Base-by-base conservation (phyloP, 37 sponge, comb jelly and placozoan species). In the Axinella damicornis region DNA sequence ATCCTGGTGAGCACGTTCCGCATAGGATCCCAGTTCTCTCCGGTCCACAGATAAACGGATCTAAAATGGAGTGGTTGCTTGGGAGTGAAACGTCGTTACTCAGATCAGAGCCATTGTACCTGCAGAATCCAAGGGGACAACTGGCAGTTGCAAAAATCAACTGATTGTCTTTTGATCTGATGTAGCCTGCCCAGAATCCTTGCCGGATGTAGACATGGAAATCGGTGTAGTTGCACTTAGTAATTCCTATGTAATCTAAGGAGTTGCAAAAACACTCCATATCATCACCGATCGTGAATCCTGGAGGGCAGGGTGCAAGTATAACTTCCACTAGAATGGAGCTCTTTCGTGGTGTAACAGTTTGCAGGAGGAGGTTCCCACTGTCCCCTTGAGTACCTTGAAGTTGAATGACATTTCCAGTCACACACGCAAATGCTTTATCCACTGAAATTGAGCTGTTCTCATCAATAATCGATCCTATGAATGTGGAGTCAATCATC, bases 101-200 rank as follows among this genome's bases (percentile, higher is more conserved):
- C 27, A 19, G 20, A 34, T 67, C 2, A 33, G 68, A 24, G 9
- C 32, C 32, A 31, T 67, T 67, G 33, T 67, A 67, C 2, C 5
- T 30, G 32, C 68, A 67, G 68, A 67, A 67, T 2, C 19, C 33
- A 19, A 67, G 68, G 20, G 68, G 68, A 67, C 68, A 67, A 30
- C 12, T 67, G 2, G 33, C 68, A 30, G 68, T 67, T 5, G 28
- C 68, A 67, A 67, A 67, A 11, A 5, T 12, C 4, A 46, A 46
- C 9, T 4, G 46, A 9, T 46, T 46, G 46, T 46, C 46, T 31
- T 67, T 30, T 2, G 27, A 19, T 31, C 58, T 40, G 0, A 82
- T 25, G 36, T 74, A 85, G 22, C 85, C 85, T 31, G 85, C 78
- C 85, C 85, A 85, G 66, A 77, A 85, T 22, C 85, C 85, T 18